Percentiles rank a stretch among this genome's conserved stretches.
Conservation (phyloP, 1,140 invertebrate species). For the Tetraneura akinire region DNA sequence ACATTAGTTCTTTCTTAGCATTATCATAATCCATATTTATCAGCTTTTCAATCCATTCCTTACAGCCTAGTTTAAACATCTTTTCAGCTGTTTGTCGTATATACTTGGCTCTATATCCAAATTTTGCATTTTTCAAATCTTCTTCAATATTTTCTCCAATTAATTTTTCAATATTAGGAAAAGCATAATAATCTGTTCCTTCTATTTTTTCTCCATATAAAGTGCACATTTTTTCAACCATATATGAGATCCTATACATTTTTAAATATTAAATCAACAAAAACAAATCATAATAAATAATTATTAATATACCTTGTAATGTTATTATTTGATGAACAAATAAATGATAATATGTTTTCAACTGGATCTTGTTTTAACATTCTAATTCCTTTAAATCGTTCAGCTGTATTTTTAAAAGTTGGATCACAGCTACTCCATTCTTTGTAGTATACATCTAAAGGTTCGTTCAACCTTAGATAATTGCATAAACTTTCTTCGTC, state of each 20-base stretch:
- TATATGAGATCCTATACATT: constrained; percentile 74
- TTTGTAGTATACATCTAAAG: constrained; percentile 70
- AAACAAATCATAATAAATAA: constrained; percentile 16
- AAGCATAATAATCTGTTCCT: constrained; percentile 71
- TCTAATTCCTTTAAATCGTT: constrained; percentile 78
- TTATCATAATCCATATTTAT: constrained; percentile 70
- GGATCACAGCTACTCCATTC: constrained; percentile 75
- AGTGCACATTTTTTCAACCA: constrained; percentile 88
- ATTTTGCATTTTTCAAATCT: constrained; percentile 75
- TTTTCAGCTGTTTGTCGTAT: constrained; percentile 73
- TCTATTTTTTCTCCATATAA: constrained; percentile 81
- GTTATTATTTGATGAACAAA: constrained; percentile 97
- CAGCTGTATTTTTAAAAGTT: constrained; percentile 71
- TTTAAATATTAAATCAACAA: constrained; percentile 34
- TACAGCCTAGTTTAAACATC: constrained; percentile 69
- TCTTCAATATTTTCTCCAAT: constrained; percentile 67
- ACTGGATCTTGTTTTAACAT: constrained; percentile 89
- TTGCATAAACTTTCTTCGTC: constrained; percentile 63
- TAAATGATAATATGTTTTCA: constrained; percentile 94
- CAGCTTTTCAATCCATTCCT: constrained; percentile 72
- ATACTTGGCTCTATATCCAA: constrained; percentile 90
- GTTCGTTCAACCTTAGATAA: constrained; percentile 74
- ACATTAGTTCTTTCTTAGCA: constrained; percentile 73
- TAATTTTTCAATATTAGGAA: constrained; percentile 75
- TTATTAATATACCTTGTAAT: constrained; percentile 72